Base-by-base conservation (phyloP, 2,113 vertebrate genomes). In the Sinocyclocheilus anshuiensis region DNA sequence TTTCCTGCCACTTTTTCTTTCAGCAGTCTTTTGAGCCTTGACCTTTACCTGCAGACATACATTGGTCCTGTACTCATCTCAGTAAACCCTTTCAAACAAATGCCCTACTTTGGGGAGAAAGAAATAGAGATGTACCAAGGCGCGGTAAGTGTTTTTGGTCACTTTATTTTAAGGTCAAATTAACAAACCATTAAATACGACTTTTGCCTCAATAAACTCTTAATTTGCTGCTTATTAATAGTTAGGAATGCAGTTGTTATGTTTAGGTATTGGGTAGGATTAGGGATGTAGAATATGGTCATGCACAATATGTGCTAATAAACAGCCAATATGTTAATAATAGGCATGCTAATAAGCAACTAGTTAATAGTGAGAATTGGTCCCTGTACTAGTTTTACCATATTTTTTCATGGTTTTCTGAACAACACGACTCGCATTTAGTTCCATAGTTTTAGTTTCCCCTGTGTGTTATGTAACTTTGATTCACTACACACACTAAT, bases 101-200 rank as follows among this genome's bases (percentile, higher is more conserved):
- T 99, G 98, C 98, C 98, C 0, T 99, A 99, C 91, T 99, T 99
- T 91, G 97, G 97, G 15, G 98, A 99, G 39, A 99, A 97, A 88
- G 98, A 99, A 93, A 95, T 99, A 63, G 98, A 99, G 92, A 96
- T 99, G 96, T 99, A 99, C 93, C 98, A 99, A 92, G 98, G 98
- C 88, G 96, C 98, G 63, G 98, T 99, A 95, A 98, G 98, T 97
- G 4, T 55, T 55, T 50, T 55, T 55, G 50, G 15, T 55, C 50
- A 5, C 4, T 55, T 18, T 55, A 55, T 55, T 55, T 55, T 55
- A 55, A 6, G 6, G 16, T 55, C 53, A 5, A 6, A 55, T 18
- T 18, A 6, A 55, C 53, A 55, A 55, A 1, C 53, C 16, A 55
- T 20, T 18, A 18, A 55, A 5, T 55, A 55, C 0, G 16, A 55